phyloP scores from a whole-genome alignment of 2,888 invertebrate genomes.

The Synanthedon vespiformis region DNA sequence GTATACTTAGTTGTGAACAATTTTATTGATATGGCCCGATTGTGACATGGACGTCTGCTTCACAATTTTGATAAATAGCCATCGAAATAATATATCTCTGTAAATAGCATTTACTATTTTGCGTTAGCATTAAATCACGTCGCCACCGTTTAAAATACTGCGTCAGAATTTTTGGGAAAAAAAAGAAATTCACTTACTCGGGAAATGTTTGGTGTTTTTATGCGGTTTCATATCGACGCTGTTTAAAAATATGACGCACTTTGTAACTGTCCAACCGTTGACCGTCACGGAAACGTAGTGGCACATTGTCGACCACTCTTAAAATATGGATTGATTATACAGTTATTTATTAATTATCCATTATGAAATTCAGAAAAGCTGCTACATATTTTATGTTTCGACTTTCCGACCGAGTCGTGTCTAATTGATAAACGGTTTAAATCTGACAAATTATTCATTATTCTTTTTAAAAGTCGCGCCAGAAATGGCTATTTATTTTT shows the following conservation, averaged over 20 bases:
- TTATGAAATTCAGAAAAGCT: neutral
- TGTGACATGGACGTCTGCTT: conserved; percentile 31
- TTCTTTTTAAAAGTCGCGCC: no score
- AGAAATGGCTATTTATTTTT: no score
- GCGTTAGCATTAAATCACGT: conserved; percentile 51
- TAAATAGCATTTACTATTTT: conserved; percentile 33
- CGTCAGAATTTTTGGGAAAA: conserved; percentile 36
- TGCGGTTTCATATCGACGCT: conserved; percentile 41
- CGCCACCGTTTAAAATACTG: conserved; percentile 47
- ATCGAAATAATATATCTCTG: no score
- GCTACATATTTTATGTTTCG: neutral
- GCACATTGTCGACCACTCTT: conserved; percentile 12
- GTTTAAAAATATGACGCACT: conserved; percentile 39
- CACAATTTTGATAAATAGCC: conserved; percentile 33
- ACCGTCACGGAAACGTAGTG: conserved; percentile 17
- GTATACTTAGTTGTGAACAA: conserved; percentile 6
- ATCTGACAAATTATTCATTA: no score
- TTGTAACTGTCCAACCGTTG: conserved; percentile 21
- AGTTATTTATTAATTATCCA: neutral
- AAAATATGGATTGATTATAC: conserved; percentile 2
- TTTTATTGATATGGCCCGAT: conserved; percentile 24
- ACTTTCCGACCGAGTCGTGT: no score
- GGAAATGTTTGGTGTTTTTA: conserved; percentile 48
- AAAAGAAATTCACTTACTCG: conserved; percentile 39
- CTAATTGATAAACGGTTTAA: no score